Conservation (phyloP, 1,140 invertebrate species). For the Drosophila grimshawi region DNA sequence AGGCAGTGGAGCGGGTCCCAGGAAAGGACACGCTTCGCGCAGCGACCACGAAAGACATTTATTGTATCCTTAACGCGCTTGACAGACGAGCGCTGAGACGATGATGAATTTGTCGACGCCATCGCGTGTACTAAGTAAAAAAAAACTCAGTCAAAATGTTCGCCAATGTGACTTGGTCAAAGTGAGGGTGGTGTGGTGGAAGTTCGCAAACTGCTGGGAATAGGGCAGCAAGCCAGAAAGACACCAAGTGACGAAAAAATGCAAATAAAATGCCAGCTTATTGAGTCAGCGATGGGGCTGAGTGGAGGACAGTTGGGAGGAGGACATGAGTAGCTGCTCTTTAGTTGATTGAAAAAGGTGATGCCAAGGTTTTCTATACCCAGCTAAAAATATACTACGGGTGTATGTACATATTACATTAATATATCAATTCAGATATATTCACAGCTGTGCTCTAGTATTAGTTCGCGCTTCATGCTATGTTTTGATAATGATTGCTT, state of each 20-base stretch:
- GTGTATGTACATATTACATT: background rate
- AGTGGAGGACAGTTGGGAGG: background rate
- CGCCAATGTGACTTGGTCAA: background rate
- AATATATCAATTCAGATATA: background rate
- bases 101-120: slow-evolving; percentile 75
- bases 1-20: slow-evolving; percentile 20
- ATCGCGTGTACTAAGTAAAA: slow-evolving; percentile 61
- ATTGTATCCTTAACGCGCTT: slow-evolving; percentile 80
- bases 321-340: slow-evolving; percentile 52
- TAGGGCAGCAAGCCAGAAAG: slow-evolving; percentile 51
- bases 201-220: slow-evolving; percentile 45
- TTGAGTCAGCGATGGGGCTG: slow-evolving; percentile 59
- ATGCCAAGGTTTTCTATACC: slow-evolving; percentile 51
- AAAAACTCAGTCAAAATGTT: slow-evolving; percentile 50
- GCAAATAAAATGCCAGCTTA: slow-evolving; percentile 82
- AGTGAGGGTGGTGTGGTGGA: background rate
- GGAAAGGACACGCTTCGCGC: slow-evolving; percentile 41
- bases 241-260: slow-evolving; percentile 73
- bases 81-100: slow-evolving; percentile 80
- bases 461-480: background rate
- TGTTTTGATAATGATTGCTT: too few species aligned
- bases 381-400: background rate
- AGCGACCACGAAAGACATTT: slow-evolving; percentile 77
- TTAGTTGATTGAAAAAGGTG: slow-evolving; percentile 81
- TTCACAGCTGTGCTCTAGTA: background rate